Percentiles rank a stretch among this genome's conserved stretches.
Evolutionary conservation across 2,888 invertebrate species (phyloP).

Genomic region (Lycia hirtaria): DNA sequence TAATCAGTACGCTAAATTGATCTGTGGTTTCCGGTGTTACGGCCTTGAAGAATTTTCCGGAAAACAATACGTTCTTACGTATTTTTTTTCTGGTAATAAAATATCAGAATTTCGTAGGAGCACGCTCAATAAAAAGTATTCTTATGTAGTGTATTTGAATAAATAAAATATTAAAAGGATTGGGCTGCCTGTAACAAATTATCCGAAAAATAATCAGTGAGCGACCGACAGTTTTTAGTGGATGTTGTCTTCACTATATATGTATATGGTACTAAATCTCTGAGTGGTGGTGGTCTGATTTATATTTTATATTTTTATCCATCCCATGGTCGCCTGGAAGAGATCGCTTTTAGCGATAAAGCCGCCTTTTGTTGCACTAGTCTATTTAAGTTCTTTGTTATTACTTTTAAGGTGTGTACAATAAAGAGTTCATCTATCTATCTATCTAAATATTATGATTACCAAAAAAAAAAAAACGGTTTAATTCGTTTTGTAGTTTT

Average conservation of each 20-base stretch:
- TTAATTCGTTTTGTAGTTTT: too few species aligned
- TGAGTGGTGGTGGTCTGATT: too few species aligned
- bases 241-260: background rate
- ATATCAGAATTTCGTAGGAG: background rate
- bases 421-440: too few species aligned
- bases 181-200: background rate
- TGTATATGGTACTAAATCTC: too few species aligned
- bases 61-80: background rate
- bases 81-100: background rate
- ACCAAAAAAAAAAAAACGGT: too few species aligned
- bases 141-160: background rate
- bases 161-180: constrained; percentile 3
- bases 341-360: too few species aligned
- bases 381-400: too few species aligned
- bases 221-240: background rate
- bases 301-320: too few species aligned
- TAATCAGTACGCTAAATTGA: constrained; percentile 11
- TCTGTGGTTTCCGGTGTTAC: constrained; percentile 8
- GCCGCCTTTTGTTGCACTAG: too few species aligned
- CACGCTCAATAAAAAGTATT: background rate
- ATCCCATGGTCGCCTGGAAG: too few species aligned
- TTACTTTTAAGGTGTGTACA: too few species aligned
- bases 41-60: background rate
- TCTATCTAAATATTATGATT: too few species aligned
- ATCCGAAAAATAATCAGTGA: background rate